A percentile compares a stretch with the other conserved stretches of the same genome.
Evolutionary conservation across 2,113 vertebrate species (phyloP).

Genomic region (Cebidichthys violaceus): DNA sequence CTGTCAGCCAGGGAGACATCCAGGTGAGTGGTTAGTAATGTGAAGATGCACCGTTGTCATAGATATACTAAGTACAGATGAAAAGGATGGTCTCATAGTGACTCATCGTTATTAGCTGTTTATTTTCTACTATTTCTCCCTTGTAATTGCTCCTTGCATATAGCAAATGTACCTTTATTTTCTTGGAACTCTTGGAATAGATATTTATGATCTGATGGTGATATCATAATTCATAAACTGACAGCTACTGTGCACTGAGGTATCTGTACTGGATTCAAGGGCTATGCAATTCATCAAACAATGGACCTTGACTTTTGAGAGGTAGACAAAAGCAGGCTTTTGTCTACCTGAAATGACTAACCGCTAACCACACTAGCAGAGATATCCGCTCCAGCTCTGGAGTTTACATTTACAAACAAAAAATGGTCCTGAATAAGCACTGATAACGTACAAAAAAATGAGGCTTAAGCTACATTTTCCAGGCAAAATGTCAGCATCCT

Average conservation of each 20-base stretch:
- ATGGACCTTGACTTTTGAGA: neutral
- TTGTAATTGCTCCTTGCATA: neutral
- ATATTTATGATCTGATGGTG: neutral
- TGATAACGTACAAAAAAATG: neutral
- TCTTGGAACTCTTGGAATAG: neutral
- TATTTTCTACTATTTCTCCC: neutral
- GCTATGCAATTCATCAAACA: neutral
- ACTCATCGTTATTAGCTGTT: neutral
- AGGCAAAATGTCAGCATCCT: neutral
- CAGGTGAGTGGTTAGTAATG: neutral
- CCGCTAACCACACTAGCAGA: neutral
- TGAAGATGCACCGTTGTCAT: neutral
- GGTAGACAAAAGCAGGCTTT: neutral
- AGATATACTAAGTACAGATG: neutral
- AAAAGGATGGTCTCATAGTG: conserved; percentile 5
- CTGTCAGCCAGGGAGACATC: conserved; percentile 1
- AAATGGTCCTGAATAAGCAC: neutral
- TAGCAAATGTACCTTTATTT: neutral
- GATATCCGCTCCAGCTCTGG: neutral
- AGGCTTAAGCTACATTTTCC: neutral
- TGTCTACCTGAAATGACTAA: neutral
- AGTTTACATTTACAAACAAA: neutral
- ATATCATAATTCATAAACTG: neutral
- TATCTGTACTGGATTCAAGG: neutral
- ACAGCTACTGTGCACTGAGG: neutral